These are phyloP conservation scores for Petrocephalus zakoni DNA, from an alignment of 2,113 vertebrate genomes.

Conservation along the genomic window DNA sequence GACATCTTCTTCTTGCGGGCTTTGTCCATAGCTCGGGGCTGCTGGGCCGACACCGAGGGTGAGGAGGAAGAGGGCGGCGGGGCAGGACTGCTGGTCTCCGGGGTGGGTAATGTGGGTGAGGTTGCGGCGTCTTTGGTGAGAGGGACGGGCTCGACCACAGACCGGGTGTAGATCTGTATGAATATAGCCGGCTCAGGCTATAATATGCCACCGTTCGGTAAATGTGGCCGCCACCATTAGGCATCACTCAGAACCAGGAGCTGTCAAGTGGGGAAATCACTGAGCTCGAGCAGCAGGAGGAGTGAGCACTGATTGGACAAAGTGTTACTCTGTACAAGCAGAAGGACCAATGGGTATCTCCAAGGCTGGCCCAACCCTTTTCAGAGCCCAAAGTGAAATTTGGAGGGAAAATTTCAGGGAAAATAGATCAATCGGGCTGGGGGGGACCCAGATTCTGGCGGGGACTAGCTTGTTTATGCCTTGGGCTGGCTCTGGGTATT, in stretches of 20 bases:
- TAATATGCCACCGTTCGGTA: neutral
- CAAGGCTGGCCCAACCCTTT: neutral
- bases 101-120: slow-evolving; percentile 68
- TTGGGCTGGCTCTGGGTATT: neutral
- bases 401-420: neutral
- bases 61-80: neutral
- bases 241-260: neutral
- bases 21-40: slow-evolving; percentile 72
- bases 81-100: neutral
- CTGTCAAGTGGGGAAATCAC: neutral
- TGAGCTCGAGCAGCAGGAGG: neutral
- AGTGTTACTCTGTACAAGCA: neutral
- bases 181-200: neutral
- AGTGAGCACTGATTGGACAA: neutral
- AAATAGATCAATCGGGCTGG: neutral
- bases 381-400: neutral
- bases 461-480: neutral
- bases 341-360: neutral
- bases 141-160: slow-evolving; percentile 77
- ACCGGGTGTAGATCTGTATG: slow-evolving; percentile 88
- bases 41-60: neutral
- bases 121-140: slow-evolving; percentile 83
- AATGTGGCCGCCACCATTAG: neutral
- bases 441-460: neutral
- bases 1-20: slow-evolving; percentile 97